A percentile compares a stretch with the other conserved stretches of the same genome.
These are phyloP conservation scores for Macroramphosus scolopax DNA, from an alignment of 2,797 vertebrate genomes.

Conservation along the genomic window DNA sequence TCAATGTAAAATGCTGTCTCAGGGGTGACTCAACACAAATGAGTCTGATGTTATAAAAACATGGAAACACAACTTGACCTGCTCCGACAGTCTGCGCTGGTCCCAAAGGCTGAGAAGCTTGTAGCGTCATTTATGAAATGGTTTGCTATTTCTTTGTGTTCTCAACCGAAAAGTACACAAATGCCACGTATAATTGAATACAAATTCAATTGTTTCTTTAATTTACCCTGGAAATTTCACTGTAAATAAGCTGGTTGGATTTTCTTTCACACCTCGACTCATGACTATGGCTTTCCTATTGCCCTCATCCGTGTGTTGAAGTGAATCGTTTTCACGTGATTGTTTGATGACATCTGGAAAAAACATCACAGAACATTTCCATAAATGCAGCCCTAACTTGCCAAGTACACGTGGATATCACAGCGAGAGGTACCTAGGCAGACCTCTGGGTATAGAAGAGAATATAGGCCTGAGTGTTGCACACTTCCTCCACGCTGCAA, in stretches of 20 bases:
- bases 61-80: constrained; percentile 40
- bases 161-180: too few species aligned
- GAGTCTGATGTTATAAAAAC: constrained; percentile 36
- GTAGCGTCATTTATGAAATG: constrained; percentile 61
- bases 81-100: constrained; percentile 57
- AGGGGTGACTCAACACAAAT: constrained; percentile 32
- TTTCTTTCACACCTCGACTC: constrained; percentile 8
- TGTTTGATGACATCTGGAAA: constrained; percentile 47
- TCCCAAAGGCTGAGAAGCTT: constrained; percentile 43
- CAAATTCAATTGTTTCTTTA: background rate
- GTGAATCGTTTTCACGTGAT: constrained; percentile 37
- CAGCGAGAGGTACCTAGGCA: constrained; percentile 79
- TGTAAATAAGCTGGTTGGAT: constrained; percentile 16
- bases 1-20: constrained; percentile 58
- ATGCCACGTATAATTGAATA: too few species aligned
- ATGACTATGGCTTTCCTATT: constrained; percentile 23
- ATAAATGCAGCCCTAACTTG: constrained; percentile 67
- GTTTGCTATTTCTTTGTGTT: constrained; percentile 15
- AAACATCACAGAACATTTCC: constrained; percentile 46
- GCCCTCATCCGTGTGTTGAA: constrained; percentile 40
- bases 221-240: constrained; percentile 10
- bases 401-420: constrained; percentile 72
- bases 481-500: constrained; percentile 98
- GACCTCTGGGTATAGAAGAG: constrained; percentile 99
- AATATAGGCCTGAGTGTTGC: constrained; percentile 99